Percentiles rank a stretch among this genome's conserved stretches.
These are phyloP conservation scores for Chiroxiphia lanceolata DNA, from an alignment of 2,797 vertebrate genomes.

Conservation along the genomic window DNA sequence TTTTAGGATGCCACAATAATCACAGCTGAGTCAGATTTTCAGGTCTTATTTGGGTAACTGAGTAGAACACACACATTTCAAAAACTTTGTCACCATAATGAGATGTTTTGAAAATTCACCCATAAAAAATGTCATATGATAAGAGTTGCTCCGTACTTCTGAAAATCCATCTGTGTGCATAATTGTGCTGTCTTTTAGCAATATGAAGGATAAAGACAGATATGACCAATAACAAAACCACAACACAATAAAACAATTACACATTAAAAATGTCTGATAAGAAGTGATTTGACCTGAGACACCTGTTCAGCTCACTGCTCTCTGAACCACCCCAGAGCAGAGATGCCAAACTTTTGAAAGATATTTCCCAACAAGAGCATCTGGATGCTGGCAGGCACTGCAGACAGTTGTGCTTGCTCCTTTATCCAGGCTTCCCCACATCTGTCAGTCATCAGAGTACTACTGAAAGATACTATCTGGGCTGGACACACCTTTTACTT, in stretches of 20 bases:
- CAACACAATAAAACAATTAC: not conserved
- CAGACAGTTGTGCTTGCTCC: not conserved
- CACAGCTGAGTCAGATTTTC: not conserved
- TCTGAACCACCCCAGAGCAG: not conserved
- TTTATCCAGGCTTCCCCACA: constrained; percentile 2
- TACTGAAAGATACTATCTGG: constrained; percentile 3
- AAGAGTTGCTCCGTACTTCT: not conserved
- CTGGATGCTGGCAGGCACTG: constrained; percentile 13
- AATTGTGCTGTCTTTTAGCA: not conserved
- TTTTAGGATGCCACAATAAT: not conserved
- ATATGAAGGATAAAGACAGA: not conserved
- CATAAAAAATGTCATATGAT: not conserved
- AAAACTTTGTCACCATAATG: not conserved
- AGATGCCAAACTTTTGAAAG: constrained; percentile 27
- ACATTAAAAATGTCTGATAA: not conserved
- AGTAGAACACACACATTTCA: not conserved
- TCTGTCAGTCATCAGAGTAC: not conserved
- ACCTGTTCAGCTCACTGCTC: not conserved
- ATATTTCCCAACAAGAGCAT: not conserved
- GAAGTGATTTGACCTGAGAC: not conserved
- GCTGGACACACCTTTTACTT: not conserved
- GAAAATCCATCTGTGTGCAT: not conserved
- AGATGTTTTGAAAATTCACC: not conserved
- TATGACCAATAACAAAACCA: not conserved
- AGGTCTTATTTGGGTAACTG: not conserved